Evolutionary conservation across 2,888 invertebrate genomes (phyloP).

Genomic region (Heteromyza rotundicornis): DNA sequence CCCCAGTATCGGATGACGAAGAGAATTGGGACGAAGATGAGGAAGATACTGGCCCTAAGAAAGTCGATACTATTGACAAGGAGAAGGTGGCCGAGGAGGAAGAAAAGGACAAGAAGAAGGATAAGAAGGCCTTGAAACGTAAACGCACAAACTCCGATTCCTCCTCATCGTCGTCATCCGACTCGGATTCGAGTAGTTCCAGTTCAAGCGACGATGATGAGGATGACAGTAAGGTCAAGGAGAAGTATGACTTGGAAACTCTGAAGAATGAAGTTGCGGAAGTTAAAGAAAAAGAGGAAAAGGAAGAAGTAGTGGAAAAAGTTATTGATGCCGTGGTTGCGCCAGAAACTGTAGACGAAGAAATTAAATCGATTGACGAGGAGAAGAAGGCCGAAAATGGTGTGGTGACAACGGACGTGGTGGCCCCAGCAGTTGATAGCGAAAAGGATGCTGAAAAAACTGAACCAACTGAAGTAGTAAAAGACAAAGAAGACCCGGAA

Average conservation of each 20-base stretch:
- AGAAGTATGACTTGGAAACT: constrained; percentile 51
- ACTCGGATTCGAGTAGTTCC: constrained; percentile 53
- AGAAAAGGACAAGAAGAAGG: constrained; percentile 32
- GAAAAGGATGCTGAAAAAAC: constrained; percentile 37
- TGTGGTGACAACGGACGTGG: not conserved
- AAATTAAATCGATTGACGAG: not conserved
- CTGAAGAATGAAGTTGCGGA: constrained; percentile 33
- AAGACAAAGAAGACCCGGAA: constrained; percentile 23
- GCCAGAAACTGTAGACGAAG: constrained; percentile 7
- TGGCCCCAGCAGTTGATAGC: constrained; percentile 32
- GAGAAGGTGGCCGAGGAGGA: constrained; percentile 17
- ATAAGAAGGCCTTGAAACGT: constrained; percentile 38
- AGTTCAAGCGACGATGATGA: constrained; percentile 54
- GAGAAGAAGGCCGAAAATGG: constrained; percentile 27
- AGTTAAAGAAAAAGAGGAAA: constrained; percentile 25
- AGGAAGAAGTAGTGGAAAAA: too few relatives aligned
- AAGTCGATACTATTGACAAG: constrained; percentile 19
- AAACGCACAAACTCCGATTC: constrained; percentile 47
- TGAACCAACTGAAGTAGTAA: constrained; percentile 19
- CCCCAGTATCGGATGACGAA: constrained; percentile 46
- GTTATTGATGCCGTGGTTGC: constrained; percentile 26
- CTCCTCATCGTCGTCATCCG: constrained; percentile 47
- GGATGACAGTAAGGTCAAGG: constrained; percentile 59
- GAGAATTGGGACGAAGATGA: constrained; percentile 57
- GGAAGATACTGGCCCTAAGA: constrained; percentile 49